These are phyloP conservation scores for Petrophora chlorosata DNA, from an alignment of 2,888 invertebrate species.

Conservation along the genomic window DNA sequence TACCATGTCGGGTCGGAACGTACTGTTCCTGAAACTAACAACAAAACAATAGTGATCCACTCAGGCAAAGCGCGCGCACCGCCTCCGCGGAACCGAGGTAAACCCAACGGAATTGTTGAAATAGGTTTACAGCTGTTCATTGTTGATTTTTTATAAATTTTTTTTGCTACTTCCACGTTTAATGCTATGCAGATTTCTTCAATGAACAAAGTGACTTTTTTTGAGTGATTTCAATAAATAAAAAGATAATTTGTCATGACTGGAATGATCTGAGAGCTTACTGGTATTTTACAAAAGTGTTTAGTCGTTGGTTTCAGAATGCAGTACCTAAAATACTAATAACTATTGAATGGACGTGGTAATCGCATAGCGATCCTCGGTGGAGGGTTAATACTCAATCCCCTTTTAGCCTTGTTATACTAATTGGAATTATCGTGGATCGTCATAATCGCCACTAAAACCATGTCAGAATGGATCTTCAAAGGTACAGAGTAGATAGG, in stretches of 20 bases:
- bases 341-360: constrained; percentile 3
- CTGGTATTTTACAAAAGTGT: background rate
- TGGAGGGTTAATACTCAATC: constrained; percentile 1
- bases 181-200: background rate
- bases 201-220: no score
- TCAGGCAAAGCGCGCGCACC: constrained; percentile 23
- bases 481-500: no score
- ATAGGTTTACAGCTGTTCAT: constrained; percentile 14
- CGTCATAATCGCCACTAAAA: background rate
- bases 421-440: background rate
- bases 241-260: background rate
- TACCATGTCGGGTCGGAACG: constrained; percentile 72
- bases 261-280: background rate
- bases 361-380: background rate
- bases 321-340: constrained; percentile 7
- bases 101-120: constrained; percentile 20
- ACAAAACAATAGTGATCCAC: constrained; percentile 49
- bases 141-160: constrained; percentile 19
- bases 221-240: no score
- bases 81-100: constrained; percentile 17
- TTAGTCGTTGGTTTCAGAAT: constrained; percentile 43
- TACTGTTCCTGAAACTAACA: constrained; percentile 80
- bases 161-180: background rate
- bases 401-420: background rate
- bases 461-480: background rate